Percentiles rank a stretch among this genome's conserved stretches.
phyloP scores from a whole-genome alignment of 2,797 vertebrate genomes.

The Australoheros facetus region DNA sequence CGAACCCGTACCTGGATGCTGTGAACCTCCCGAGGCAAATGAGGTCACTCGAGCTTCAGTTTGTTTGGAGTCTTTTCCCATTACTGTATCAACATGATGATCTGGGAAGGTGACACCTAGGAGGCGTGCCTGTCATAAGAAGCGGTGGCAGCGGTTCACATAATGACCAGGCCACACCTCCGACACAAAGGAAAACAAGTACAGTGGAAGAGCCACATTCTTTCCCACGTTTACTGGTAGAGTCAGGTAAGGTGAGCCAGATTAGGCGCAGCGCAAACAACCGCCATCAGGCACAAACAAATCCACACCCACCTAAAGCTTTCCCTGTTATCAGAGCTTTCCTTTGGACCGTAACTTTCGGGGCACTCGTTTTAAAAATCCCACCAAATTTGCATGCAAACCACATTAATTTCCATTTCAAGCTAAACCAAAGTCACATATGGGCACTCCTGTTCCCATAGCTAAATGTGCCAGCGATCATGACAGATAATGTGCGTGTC shows the following conservation, averaged over 20 bases:
- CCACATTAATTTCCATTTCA: background rate
- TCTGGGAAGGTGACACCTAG: slow-evolving; percentile 71
- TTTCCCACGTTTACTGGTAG: slow-evolving; percentile 77
- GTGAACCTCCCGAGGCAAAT: slow-evolving; percentile 68
- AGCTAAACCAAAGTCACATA: background rate
- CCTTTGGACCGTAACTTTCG: background rate
- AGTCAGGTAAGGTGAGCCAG: slow-evolving; percentile 64
- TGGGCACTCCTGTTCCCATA: slow-evolving; percentile 9
- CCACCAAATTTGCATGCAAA: background rate
- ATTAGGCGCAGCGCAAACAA: slow-evolving; percentile 66
- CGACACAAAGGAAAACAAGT: slow-evolving; percentile 65
- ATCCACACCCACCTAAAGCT: slow-evolving; percentile 31
- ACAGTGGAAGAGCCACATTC: slow-evolving; percentile 72
- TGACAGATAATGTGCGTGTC: slow-evolving; percentile 20
- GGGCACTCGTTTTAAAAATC: background rate
- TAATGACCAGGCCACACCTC: slow-evolving; percentile 59
- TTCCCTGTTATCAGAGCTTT: slow-evolving; percentile 31
- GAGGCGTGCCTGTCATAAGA: slow-evolving; percentile 62
- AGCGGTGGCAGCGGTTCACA: slow-evolving; percentile 38
- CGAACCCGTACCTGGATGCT: slow-evolving; percentile 58
- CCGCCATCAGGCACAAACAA: slow-evolving; percentile 16
- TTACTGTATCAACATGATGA: slow-evolving; percentile 62
- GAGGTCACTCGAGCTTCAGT: slow-evolving; percentile 63
- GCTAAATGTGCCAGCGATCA: slow-evolving; percentile 31
- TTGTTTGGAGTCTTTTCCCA: slow-evolving; percentile 69